These are phyloP conservation scores for Lymantria monacha DNA, from an alignment of 2,888 invertebrate genomes.

Conservation along the genomic window DNA sequence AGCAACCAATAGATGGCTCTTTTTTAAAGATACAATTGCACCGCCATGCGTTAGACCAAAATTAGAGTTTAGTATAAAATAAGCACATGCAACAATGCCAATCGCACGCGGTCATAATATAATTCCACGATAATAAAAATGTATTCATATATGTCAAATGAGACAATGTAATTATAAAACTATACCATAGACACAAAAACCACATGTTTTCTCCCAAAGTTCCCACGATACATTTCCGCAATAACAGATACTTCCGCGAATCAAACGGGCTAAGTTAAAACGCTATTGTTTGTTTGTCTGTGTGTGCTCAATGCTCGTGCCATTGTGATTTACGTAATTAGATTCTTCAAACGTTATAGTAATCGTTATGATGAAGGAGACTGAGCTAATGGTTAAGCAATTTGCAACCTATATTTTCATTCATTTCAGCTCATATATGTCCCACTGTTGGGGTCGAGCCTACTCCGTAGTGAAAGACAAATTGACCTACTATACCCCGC, in stretches of 20 bases:
- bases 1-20: too few relatives aligned
- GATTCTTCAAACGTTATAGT: background rate
- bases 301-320: background rate
- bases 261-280: constrained; percentile 11
- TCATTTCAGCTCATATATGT: too few relatives aligned
- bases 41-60: too few relatives aligned
- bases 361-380: background rate
- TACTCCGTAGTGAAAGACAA: too few relatives aligned
- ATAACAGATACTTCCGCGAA: constrained; percentile 28
- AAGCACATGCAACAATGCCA: too few relatives aligned
- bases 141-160: too few relatives aligned
- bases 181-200: background rate
- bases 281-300: constrained; percentile 1
- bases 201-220: constrained; percentile 14
- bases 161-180: constrained; percentile 11
- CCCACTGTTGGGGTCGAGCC: too few relatives aligned
- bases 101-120: too few relatives aligned
- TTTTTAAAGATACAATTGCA: too few relatives aligned
- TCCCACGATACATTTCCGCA: constrained; percentile 37
- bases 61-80: too few relatives aligned
- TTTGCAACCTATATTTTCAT: background rate
- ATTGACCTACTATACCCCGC: too few relatives aligned
- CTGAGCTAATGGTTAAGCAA: background rate
- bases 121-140: too few relatives aligned
- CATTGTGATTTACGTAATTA: background rate